Base-by-base conservation (phyloP, 2,797 vertebrate genomes). In the Jordanella pulchra region DNA sequence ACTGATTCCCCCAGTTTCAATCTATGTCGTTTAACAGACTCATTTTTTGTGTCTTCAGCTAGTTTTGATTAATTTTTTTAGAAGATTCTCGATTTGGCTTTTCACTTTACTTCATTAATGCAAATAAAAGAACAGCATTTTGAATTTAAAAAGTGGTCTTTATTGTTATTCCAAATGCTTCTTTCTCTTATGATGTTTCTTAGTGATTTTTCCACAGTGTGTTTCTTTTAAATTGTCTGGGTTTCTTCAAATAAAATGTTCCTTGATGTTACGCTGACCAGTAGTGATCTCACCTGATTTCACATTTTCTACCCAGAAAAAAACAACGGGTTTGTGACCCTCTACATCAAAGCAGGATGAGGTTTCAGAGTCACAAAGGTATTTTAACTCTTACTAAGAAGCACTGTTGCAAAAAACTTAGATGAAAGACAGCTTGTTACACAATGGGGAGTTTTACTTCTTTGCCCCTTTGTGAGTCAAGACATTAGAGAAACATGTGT, bases 161-260 rank as follows among this genome's bases (percentile, higher is more conserved):
- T 17, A 3, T 6, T 44, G 1, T 25, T 63, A 63, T 15, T 42
- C 60, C 25, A 10, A 21, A 17, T 9, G 7, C 18, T 17, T 44
- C 23, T 42, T 63, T 63, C 35, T 44, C 35, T 63, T 63, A n/a
- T 39, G 30, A n/a, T 44, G 4, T 32, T 27, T 47, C 64, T 65
- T 27, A 21, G 7, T 50, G 47, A 48, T 67, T 67, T 14, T 23
- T 60, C 30, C 32, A 65, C 32, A 23, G 4, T n/a, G 4, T 32
- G 30, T 73, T 17, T 74, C 64, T 18, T 67, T 15, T 61, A 55
- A 79, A 77, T 78, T 58, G 58, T 69, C 55, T 67, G 23, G 77
- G 39, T 66, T 67, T 56, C n/a, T 35, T 66, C 72, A 61, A 30
- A 76, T 48, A 70, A 68, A 80, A 66, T 58, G 54, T 75, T 51